Percentiles rank a stretch among this genome's conserved stretches.
Conservation (phyloP, 2,888 invertebrate genomes). For the Julus scanicus region DNA sequence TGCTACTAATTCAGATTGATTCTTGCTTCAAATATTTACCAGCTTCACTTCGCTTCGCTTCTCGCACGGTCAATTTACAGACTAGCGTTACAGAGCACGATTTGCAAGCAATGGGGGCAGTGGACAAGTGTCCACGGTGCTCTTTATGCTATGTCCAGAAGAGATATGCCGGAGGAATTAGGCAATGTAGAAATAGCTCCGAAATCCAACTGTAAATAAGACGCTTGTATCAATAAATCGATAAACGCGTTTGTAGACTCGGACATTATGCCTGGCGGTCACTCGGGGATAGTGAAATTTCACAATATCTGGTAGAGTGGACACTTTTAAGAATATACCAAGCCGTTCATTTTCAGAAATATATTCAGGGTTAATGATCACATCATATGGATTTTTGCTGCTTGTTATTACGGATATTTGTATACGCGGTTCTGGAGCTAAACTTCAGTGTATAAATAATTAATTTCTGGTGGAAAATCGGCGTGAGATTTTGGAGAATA, state of each 20-base stretch:
- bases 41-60: not conserved
- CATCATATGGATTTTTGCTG: too few species aligned
- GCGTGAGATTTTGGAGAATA: not conserved
- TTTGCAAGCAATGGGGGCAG: not conserved
- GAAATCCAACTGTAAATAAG: not conserved
- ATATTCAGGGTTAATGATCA: too few species aligned
- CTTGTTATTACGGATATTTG: too few species aligned
- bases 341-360: too few species aligned
- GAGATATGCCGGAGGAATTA: not conserved
- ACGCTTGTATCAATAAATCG: not conserved
- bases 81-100: not conserved
- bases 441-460: too few species aligned
- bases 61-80: not conserved
- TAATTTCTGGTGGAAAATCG: not conserved
- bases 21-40: not conserved
- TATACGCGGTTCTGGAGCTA: too few species aligned
- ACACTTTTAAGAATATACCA: too few species aligned
- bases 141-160: not conserved
- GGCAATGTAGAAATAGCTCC: not conserved
- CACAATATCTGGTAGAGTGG: not conserved
- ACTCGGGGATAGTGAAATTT: not conserved
- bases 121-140: not conserved
- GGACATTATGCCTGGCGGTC: not conserved
- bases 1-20: slow-evolving; percentile 2
- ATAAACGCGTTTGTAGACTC: not conserved